A percentile compares a stretch with the other conserved stretches of the same genome.
These are phyloP conservation scores for Terrapene triunguis DNA, from an alignment of 2,113 vertebrate species.

Conservation along the genomic window DNA sequence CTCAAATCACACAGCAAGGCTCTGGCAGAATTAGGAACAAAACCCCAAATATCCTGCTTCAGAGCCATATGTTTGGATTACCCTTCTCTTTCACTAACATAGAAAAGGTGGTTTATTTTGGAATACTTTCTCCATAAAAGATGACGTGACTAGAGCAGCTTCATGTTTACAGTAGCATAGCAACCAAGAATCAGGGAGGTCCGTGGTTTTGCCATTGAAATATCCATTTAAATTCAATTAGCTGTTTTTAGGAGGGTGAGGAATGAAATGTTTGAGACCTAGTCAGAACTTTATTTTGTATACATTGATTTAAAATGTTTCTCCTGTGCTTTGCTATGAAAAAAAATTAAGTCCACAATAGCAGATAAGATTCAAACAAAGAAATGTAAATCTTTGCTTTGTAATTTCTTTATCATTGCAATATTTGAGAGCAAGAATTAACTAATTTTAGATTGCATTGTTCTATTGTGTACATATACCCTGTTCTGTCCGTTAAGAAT, in stretches of 20 bases:
- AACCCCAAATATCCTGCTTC: neutral
- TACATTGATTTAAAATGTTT: constrained; percentile 1
- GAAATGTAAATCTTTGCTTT: neutral
- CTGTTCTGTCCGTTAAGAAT: neutral
- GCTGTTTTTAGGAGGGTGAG: neutral
- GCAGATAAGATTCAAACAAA: neutral
- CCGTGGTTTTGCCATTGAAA: neutral
- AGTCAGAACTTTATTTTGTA: neutral
- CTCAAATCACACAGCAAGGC: neutral
- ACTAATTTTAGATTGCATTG: neutral
- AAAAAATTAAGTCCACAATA: neutral
- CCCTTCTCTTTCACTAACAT: neutral
- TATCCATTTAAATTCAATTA: neutral
- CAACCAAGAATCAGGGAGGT: neutral
- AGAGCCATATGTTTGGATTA: neutral
- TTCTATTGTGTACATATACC: neutral
- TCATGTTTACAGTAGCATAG: neutral
- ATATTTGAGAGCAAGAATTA: neutral
- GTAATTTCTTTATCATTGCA: neutral
- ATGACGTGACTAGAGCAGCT: neutral
- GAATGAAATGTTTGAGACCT: neutral
- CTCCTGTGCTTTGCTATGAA: neutral
- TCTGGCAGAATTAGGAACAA: neutral
- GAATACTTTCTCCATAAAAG: neutral
- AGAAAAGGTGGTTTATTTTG: neutral